These are phyloP conservation scores for Darevskia mixta DNA, from an alignment of 2,797 vertebrate genomes.

Conservation along the genomic window DNA sequence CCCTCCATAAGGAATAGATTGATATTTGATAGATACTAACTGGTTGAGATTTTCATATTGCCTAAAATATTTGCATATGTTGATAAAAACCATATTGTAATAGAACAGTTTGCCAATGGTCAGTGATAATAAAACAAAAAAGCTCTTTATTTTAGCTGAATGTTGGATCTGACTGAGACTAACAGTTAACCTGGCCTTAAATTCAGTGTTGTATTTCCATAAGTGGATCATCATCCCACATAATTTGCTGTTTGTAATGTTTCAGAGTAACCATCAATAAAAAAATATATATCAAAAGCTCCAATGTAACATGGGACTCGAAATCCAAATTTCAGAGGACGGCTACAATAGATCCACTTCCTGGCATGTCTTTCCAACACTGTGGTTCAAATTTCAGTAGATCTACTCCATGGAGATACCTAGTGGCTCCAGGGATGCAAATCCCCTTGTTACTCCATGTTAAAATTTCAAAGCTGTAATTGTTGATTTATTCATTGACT, in stretches of 20 bases:
- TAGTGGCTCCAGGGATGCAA: background rate
- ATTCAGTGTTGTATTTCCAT: conserved; percentile 21
- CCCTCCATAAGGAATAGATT: conserved; percentile 51
- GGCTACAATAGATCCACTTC: background rate
- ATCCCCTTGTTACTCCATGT: background rate
- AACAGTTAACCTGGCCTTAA: conserved; percentile 56
- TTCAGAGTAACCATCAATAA: conserved; percentile 30
- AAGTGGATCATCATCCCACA: background rate
- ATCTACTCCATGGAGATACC: background rate
- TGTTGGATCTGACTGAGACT: background rate
- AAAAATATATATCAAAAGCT: background rate
- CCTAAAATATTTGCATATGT: conserved; percentile 58
- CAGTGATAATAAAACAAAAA: conserved; percentile 22
- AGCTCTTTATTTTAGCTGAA: conserved; percentile 36
- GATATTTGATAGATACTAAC: conserved; percentile 42
- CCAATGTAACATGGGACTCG: background rate
- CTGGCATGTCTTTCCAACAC: background rate
- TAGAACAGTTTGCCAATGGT: conserved; percentile 30
- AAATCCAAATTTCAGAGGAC: background rate
- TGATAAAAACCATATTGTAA: conserved; percentile 27
- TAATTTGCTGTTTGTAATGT: background rate
- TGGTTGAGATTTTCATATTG: conserved; percentile 60
- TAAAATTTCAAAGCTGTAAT: background rate
- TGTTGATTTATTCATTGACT: background rate
- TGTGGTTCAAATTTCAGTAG: background rate